Evolutionary conservation across 2,888 invertebrate species (phyloP), one percentile per base, ranked within the genome.

Genomic region (Osedax fenrisi): DNA sequence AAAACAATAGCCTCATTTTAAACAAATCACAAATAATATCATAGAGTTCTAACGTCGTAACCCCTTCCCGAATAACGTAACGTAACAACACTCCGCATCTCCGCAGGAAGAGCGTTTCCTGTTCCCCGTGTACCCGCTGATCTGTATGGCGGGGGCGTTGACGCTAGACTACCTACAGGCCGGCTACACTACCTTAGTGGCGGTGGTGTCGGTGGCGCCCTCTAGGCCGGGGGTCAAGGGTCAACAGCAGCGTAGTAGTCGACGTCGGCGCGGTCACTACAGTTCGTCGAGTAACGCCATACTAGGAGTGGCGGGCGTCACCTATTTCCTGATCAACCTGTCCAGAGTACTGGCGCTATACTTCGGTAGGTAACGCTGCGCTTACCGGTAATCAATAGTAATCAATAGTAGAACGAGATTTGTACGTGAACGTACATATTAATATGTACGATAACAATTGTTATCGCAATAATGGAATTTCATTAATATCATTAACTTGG

Each of bases 101-200:
- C 79, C 78, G 56, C 80, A 89, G 88, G 89, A 89, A 83, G 89
- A 90, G 84, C 88, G 92, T 77, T 95, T 95, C 86, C 86, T 98
- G 69, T 98, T 92, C 84, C 97, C 98, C 0, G 88, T 94, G 10
- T 98, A 96, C 86, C 94, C 94, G 13, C 87, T 95, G 86, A 80
- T 88, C 67, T 83, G 85, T 56, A 75, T 88, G 41, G 80, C 83
- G 73, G 86, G 85, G 5, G 86, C 87, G 13, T 74, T 87, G 0
- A 78, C 83, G 24, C 89, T 96, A 75, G 90, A 86, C 75, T 80
- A 82, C 24, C 72, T 84, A 22, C 82, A 92, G 78, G 86, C 10
- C 5, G 41, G 10, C 17, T 41, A 10, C 41, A n/a, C n/a, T n/a
- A n/a, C n/a, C n/a, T n/a, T n/a, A n/a, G n/a, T n/a, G n/a, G 41